Evolutionary conservation across 2,113 vertebrate genomes (phyloP), one percentile per base, ranked within the genome.

Genomic region (Rhodinocichla rosea): DNA sequence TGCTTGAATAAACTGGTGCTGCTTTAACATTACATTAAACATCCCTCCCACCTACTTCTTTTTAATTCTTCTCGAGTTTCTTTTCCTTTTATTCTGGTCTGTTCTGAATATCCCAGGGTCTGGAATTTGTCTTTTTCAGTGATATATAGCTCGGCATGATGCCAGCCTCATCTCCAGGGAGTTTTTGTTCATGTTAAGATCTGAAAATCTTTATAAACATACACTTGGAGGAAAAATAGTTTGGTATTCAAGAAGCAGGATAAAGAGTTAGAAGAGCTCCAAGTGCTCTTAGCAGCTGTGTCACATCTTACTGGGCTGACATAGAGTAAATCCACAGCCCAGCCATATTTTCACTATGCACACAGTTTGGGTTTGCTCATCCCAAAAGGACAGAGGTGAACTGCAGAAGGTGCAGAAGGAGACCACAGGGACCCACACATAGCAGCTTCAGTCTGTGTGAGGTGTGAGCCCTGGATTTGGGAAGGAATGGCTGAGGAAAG

Each of bases 191-290:
- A 4, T 68, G 40, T 64, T 92, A 81, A 90, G 73, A 89, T 83
- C 71, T 94, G 76, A 84, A 79, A 91, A 49, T 52, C 69, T 75
- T 63, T 33, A 40, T 84, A 87, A 96, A 89, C 91, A 69, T 33
- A 7, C 15, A 23, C 74, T 79, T 45, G 49, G 56, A 94, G 37
- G 64, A 71, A 33, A 90, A 78, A 67, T 4, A 74, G 49, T 45
- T 84, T 67, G 83, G 60, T 64, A 44, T 87, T 83, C 85, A 91
- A 74, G 60, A 77, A 81, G 57, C 3, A 11, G 44, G 30, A 70
- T 47, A 11, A 64, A 77, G 39, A 87, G 55, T 63, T 30, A 45
- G 59, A 59, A 62, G 59, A 62, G 28, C 60, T 85, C 32, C 5
- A 24, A 55, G 53, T 39, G 32, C 27, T 86, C n/a, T 62, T 37